These are phyloP conservation scores for Drosophila ambigua DNA, from an alignment of 1,140 invertebrate species.

Conservation along the genomic window DNA sequence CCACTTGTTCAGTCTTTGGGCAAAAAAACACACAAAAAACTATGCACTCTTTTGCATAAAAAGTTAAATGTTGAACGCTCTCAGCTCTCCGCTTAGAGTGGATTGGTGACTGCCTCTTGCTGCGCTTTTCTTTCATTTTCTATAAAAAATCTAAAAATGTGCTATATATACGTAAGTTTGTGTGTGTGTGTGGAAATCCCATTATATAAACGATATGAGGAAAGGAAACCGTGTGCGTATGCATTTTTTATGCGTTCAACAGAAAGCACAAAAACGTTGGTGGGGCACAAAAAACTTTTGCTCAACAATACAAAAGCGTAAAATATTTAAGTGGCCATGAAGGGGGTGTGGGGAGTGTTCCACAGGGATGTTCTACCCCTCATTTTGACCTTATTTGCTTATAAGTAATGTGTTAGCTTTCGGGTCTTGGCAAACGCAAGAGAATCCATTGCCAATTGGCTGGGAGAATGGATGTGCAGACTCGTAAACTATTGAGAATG, in stretches of 20 bases:
- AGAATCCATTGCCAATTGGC: conserved; percentile 41
- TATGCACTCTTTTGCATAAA: conserved; percentile 22
- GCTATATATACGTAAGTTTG: conserved; percentile 13
- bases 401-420: conserved; percentile 54
- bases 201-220: conserved; percentile 48
- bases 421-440: conserved; percentile 42
- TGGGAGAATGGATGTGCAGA: conserved; percentile 31
- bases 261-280: conserved; percentile 8
- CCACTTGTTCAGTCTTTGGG: conserved; percentile 26
- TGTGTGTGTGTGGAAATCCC: conserved; percentile 29
- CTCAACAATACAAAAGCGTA: conserved; percentile 66
- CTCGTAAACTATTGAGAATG: conserved; percentile 21
- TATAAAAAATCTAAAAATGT: conserved; percentile 10
- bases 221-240: conserved; percentile 37
- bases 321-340: conserved; percentile 64
- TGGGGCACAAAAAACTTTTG: conserved; percentile 42
- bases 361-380: neutral
- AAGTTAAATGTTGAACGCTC: conserved; percentile 43
- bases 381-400: conserved; percentile 58
- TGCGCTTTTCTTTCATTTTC: conserved; percentile 38
- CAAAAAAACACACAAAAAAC: conserved; percentile 7
- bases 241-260: conserved; percentile 57
- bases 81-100: conserved; percentile 40
- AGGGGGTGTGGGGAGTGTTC: neutral
- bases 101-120: conserved; percentile 5